phyloP scores from a whole-genome alignment of 2,113 vertebrate species.

The Eonycteris spelaea region DNA sequence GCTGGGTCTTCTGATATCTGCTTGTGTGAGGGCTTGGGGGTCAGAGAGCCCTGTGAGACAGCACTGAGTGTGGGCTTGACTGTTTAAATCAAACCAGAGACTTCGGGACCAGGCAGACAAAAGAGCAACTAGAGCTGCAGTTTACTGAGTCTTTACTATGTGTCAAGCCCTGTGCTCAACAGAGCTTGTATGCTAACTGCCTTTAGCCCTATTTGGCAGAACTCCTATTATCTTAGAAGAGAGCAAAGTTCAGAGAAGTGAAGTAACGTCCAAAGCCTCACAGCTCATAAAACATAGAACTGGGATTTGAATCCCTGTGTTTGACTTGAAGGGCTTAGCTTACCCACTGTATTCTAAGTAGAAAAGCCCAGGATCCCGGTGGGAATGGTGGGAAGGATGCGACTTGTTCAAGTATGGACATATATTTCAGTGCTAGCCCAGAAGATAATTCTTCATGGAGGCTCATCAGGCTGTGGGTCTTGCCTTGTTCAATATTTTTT shows the following conservation, averaged over 20 bases:
- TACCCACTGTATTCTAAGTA: neutral
- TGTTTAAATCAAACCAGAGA: neutral
- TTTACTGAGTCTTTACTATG: neutral
- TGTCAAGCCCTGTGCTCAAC: neutral
- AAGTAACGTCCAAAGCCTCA: neutral
- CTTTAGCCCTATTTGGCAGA: neutral
- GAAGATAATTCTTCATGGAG: neutral
- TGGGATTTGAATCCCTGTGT: neutral
- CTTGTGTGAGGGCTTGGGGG: neutral
- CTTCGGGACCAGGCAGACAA: neutral
- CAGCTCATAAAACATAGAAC: neutral
- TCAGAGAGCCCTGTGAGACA: neutral
- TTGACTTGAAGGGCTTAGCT: neutral
- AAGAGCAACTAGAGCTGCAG: neutral
- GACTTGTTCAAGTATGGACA: neutral
- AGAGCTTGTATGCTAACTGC: neutral
- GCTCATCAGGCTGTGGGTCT: neutral
- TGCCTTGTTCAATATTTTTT: neutral
- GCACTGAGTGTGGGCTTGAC: neutral
- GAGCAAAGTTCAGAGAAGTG: neutral
- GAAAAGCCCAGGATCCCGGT: neutral
- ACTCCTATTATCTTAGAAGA: neutral
- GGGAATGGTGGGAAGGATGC: neutral
- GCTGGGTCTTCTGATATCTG: slow-evolving; percentile 2
- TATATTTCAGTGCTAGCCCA: neutral